Percentiles rank a stretch among this genome's conserved stretches.
Evolutionary conservation across 2,888 invertebrate genomes (phyloP).

Genomic region (Xiphydria camelus): DNA sequence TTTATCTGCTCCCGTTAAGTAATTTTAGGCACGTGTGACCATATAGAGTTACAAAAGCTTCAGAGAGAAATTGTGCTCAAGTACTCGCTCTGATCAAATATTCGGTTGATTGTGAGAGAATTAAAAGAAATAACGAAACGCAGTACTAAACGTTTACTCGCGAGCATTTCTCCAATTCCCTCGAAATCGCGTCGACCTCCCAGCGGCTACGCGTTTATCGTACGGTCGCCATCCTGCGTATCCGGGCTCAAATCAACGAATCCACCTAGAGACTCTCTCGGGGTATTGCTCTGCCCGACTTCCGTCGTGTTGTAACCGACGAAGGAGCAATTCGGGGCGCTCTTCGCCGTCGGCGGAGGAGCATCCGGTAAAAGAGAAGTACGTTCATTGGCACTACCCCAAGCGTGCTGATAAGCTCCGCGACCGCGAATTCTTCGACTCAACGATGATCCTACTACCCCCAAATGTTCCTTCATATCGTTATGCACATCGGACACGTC

Average conservation of each 20-base stretch:
- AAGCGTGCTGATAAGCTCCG: constrained; percentile 73
- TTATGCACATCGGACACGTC: constrained; percentile 94
- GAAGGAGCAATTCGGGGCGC: constrained; percentile 39
- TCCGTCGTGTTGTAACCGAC: constrained; percentile 33
- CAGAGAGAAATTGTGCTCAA: too few relatives aligned
- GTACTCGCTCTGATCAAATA: too few relatives aligned
- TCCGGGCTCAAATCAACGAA: constrained; percentile 34
- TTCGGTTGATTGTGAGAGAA: too few relatives aligned
- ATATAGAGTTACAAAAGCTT: too few relatives aligned
- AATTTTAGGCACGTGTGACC: too few relatives aligned
- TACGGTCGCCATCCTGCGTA: constrained; percentile 30
- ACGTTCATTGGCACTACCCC: constrained; percentile 60
- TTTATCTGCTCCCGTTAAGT: too few relatives aligned
- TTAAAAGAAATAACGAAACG: too few relatives aligned
- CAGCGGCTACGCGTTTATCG: constrained; percentile 34
- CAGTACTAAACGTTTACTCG: too few relatives aligned
- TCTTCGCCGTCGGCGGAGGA: constrained; percentile 24
- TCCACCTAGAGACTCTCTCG: constrained; percentile 26
- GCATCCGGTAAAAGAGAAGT: constrained; percentile 48
- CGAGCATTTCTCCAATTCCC: too few relatives aligned
- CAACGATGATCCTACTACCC: constrained; percentile 84
- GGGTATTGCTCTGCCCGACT: constrained; percentile 29
- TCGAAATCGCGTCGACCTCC: too few relatives aligned
- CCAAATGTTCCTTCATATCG: constrained; percentile 91
- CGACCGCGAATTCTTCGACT: constrained; percentile 79